Percentiles rank a stretch among this genome's conserved stretches.
Evolutionary conservation across 92 coral and sea anemone species (phyloP).

Genomic region (Epizoanthus ramosus): DNA sequence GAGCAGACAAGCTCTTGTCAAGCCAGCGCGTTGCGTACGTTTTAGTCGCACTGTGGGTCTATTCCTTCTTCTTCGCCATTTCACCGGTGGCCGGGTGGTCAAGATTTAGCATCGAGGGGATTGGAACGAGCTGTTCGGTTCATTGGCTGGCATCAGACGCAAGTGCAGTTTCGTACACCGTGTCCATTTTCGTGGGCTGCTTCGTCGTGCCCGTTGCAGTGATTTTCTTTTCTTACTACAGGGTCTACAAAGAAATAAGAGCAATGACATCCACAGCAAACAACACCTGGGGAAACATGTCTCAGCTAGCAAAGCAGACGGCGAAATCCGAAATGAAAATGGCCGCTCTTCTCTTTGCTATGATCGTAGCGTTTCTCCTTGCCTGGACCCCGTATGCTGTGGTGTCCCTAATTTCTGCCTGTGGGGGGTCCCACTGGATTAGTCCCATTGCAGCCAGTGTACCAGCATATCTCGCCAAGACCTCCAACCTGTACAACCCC

Average conservation of each 20-base stretch:
- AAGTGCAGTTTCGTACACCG: conserved; percentile 47
- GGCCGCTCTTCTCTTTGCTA: conserved; percentile 50
- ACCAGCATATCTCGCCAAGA: conserved; percentile 81
- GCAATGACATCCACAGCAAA: conserved; percentile 51
- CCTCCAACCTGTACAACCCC: conserved; percentile 71
- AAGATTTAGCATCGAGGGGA: conserved; percentile 69
- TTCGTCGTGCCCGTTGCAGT: conserved; percentile 61
- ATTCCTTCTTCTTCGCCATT: conserved; percentile 58
- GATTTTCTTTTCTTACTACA: conserved; percentile 49
- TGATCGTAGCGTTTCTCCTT: conserved; percentile 66
- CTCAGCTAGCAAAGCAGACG: conserved; percentile 56
- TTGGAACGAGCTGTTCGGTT: conserved; percentile 68
- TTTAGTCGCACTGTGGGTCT: conserved; percentile 52
- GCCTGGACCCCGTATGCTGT: conserved; percentile 94
- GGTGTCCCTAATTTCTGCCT: conserved; percentile 66
- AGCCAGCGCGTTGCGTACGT: conserved; percentile 10
- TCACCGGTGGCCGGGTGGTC: conserved; percentile 86
- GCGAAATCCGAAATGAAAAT: conserved; percentile 49
- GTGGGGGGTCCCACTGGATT: conserved; percentile 50
- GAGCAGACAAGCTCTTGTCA: conserved; percentile 3
- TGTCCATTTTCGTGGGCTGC: conserved; percentile 63
- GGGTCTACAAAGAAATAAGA: conserved; percentile 53
- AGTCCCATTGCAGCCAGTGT: conserved; percentile 44
- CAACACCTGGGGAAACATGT: conserved; percentile 57
- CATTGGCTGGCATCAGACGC: conserved; percentile 59